A percentile compares a stretch with the other conserved stretches of the same genome.
Evolutionary conservation across 1,140 invertebrate genomes (phyloP).

Genomic region (Drosophila obscura): DNA sequence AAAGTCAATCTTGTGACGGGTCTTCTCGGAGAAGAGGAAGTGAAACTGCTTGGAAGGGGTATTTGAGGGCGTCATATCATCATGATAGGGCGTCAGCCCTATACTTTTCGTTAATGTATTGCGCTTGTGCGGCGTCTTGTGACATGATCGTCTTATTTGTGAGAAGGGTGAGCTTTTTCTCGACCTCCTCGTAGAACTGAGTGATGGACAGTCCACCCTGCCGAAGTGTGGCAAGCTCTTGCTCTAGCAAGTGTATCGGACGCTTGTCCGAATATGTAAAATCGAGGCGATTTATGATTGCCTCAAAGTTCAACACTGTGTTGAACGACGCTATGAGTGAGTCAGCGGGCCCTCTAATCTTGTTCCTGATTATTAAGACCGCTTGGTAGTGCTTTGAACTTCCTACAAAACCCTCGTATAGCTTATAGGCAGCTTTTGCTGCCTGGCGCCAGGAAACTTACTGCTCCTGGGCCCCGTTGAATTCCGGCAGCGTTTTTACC

Average conservation of each 20-base stretch:
- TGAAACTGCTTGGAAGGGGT: no score
- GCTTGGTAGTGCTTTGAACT: slow-evolving; percentile 21
- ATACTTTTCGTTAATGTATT: no score
- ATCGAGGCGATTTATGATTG: slow-evolving; percentile 37
- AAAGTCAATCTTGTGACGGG: no score
- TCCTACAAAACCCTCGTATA: slow-evolving; percentile 23
- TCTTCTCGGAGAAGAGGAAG: no score
- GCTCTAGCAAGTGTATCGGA: slow-evolving; percentile 24
- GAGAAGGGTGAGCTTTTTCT: no score
- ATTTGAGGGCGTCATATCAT: no score
- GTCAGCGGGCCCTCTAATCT: slow-evolving; percentile 12
- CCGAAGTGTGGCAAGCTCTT: no score
- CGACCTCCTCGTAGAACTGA: no score
- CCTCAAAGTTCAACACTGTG: slow-evolving; percentile 48
- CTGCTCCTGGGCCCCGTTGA: slow-evolving; percentile 13
- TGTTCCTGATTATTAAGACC: not conserved
- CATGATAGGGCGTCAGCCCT: no score
- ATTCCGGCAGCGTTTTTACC: slow-evolving; percentile 4
- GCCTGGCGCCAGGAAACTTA: slow-evolving; percentile 44
- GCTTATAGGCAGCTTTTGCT: slow-evolving; percentile 10
- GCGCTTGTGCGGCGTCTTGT: no score
- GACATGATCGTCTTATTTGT: no score
- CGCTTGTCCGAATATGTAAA: slow-evolving; percentile 34
- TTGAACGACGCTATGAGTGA: slow-evolving; percentile 25
- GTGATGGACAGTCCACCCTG: no score